phyloP scores from a whole-genome alignment of 1,140 invertebrate genomes.

The Planococcus citri region DNA sequence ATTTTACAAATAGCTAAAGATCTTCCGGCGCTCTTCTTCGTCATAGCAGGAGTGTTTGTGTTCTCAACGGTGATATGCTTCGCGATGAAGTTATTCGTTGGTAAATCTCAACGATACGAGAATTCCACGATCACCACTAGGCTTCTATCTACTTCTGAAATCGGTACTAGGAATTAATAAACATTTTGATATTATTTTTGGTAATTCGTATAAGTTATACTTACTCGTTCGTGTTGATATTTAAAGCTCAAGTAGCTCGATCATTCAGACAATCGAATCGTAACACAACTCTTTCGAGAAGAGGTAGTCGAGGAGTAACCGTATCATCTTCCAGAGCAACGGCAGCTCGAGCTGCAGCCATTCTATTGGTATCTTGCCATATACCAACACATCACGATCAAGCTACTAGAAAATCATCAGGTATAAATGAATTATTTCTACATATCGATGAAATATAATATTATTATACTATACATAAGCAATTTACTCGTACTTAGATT shows the following conservation, averaged over 20 bases:
- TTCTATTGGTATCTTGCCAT: slow-evolving; percentile 79
- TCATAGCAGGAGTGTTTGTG: slow-evolving; percentile 66
- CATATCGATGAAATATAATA: not conserved
- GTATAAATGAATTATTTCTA: slow-evolving; percentile 25
- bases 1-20: slow-evolving; percentile 65
- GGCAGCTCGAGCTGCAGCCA: slow-evolving; percentile 65
- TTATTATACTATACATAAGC: too few species aligned
- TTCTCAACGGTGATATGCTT: slow-evolving; percentile 71
- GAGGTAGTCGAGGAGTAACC: slow-evolving; percentile 42
- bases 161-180: not conserved
- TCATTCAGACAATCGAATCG: not conserved
- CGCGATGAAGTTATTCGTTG: slow-evolving; percentile 65
- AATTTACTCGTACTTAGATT: not conserved
- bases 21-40: slow-evolving; percentile 63
- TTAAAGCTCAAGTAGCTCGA: slow-evolving; percentile 7
- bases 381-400: slow-evolving; percentile 38
- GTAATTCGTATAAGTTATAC: not conserved
- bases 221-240: not conserved
- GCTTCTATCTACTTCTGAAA: slow-evolving; percentile 29
- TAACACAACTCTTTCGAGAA: slow-evolving; percentile 38
- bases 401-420: not conserved
- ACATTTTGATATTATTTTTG: not conserved
- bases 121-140: slow-evolving; percentile 68
- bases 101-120: slow-evolving; percentile 58
- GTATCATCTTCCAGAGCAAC: slow-evolving; percentile 67